Conservation (phyloP, 1,140 invertebrate genomes). For the Camponotus pennsylvanicus region DNA sequence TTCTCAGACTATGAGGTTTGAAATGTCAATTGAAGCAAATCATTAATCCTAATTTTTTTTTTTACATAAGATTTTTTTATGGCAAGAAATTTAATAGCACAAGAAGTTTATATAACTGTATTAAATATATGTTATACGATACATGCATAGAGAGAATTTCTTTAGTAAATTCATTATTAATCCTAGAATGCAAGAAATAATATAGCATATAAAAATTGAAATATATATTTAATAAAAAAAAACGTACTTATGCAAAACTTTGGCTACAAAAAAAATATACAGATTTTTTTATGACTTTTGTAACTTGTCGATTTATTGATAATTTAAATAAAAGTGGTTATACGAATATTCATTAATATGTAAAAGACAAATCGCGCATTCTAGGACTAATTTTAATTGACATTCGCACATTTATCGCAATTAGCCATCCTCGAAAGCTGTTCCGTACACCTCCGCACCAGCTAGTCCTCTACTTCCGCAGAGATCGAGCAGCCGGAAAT, state of each 20-base stretch:
- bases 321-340: background rate
- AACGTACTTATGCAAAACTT: background rate
- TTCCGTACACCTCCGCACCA: conserved; percentile 85
- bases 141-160: background rate
- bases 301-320: background rate
- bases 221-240: background rate
- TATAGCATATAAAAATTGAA: background rate
- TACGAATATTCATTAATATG: conserved; percentile 8
- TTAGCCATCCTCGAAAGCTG: conserved; percentile 71
- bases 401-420: conserved; percentile 43
- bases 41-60: background rate
- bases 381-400: conserved; percentile 16
- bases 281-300: background rate
- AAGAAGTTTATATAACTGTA: background rate
- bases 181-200: conserved; percentile 32
- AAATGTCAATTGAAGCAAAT: background rate
- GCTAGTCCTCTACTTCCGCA: conserved; percentile 87
- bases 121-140: too few relatives aligned
- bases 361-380: conserved; percentile 30
- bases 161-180: conserved; percentile 2
- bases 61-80: background rate
- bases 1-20: background rate
- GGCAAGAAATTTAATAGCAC: background rate
- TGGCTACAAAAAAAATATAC: background rate
- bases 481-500: conserved; percentile 88